Conservation (phyloP, 2,113 vertebrate genomes). For the Poeciliopsis turrubarensis region DNA sequence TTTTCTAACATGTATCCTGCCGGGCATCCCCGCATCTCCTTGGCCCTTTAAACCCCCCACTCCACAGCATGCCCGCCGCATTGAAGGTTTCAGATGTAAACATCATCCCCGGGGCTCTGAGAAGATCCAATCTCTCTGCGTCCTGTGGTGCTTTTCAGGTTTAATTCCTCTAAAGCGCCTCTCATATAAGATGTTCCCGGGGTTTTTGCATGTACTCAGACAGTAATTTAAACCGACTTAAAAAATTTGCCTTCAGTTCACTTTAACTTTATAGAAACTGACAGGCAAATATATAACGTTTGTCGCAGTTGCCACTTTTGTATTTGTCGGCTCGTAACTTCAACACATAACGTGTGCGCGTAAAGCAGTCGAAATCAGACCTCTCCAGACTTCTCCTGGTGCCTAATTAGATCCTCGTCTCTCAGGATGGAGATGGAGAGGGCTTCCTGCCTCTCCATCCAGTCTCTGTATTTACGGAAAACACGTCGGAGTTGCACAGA, state of each 20-base stretch:
- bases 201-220: not conserved
- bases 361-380: slow-evolving; percentile 22
- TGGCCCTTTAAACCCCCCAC: slow-evolving; percentile 51
- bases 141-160: slow-evolving; percentile 22
- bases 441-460: slow-evolving; percentile 7
- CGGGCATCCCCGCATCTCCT: not conserved
- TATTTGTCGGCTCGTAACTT: slow-evolving; percentile 20
- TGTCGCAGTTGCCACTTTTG: slow-evolving; percentile 29
- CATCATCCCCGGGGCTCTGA: slow-evolving; percentile 53
- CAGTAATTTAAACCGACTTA: not conserved
- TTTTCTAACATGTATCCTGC: not conserved
- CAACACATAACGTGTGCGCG: slow-evolving; percentile 10
- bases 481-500: slow-evolving; percentile 34
- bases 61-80: slow-evolving; percentile 33
- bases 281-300: not conserved
- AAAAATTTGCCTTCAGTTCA: not conserved
- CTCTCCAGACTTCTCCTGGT: slow-evolving; percentile 36
- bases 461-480: slow-evolving; percentile 14
- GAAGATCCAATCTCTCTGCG: slow-evolving; percentile 36
- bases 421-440: slow-evolving; percentile 16
- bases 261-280: not conserved
- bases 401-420: slow-evolving; percentile 38
- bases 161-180: slow-evolving; percentile 17
- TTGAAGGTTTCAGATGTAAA: slow-evolving; percentile 58
- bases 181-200: not conserved